phyloP scores from a whole-genome alignment of 2,888 invertebrate species.

The Agonopterix subpropinquella region DNA sequence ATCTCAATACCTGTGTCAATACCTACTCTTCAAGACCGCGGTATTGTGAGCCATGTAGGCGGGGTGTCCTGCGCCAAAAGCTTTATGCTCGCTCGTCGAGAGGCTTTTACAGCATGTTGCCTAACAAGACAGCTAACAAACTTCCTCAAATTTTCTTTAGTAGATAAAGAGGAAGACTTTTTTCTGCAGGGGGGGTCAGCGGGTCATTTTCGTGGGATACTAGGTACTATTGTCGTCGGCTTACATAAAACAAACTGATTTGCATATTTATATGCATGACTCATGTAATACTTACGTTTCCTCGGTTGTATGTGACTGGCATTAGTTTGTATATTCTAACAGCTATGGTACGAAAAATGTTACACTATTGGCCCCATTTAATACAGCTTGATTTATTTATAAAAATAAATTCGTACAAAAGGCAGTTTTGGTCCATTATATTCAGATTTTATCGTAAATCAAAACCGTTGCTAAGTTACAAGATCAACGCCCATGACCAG shows the following conservation, averaged over 20 bases:
- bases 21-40: too few species aligned
- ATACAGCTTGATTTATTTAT: slow-evolving; percentile 24
- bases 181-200: too few species aligned
- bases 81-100: too few species aligned
- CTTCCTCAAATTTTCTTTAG: too few species aligned
- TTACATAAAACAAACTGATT: slow-evolving; percentile 1
- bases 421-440: slow-evolving; percentile 53
- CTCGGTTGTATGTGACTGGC: slow-evolving; percentile 64
- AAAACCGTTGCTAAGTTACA: slow-evolving; percentile 48
- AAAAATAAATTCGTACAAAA: slow-evolving; percentile 61
- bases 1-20: too few species aligned
- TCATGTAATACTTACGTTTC: slow-evolving; percentile 52
- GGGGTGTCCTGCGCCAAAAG: too few species aligned
- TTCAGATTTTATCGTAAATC: slow-evolving; percentile 23
- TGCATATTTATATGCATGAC: not conserved
- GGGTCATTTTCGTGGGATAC: too few species aligned
- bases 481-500: slow-evolving; percentile 4
- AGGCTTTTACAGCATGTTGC: too few species aligned
- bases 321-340: slow-evolving; percentile 39
- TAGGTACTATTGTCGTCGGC: not conserved
- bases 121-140: too few species aligned
- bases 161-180: too few species aligned
- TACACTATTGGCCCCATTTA: slow-evolving; percentile 50
- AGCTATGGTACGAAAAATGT: slow-evolving; percentile 29
- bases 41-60: too few species aligned